Evolutionary conservation across 2,797 vertebrate species (phyloP).

Genomic region (Spea hammondii): DNA sequence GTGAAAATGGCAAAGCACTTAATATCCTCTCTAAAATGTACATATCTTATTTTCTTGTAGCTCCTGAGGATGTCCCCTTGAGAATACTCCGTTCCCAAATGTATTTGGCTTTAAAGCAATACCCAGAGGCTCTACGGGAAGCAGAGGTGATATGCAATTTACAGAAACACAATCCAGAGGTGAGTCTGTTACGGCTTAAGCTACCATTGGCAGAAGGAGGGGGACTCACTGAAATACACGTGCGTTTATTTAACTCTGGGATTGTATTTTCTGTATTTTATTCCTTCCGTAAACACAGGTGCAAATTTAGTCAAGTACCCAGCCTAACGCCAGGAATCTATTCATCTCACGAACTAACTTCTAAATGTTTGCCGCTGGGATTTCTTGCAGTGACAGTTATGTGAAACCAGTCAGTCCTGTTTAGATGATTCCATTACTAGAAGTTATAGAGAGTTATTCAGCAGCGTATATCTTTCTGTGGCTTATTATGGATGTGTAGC

Average conservation of each 20-base stretch:
- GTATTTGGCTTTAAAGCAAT: conserved; percentile 64
- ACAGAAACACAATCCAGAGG: conserved; percentile 76
- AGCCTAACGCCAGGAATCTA: too few species aligned
- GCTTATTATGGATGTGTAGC: too few species aligned
- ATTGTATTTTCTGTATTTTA: too few species aligned
- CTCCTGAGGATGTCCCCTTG: conserved; percentile 70
- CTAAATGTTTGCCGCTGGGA: too few species aligned
- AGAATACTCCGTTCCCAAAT: conserved; percentile 75
- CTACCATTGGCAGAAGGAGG: background rate
- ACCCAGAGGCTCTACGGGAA: conserved; percentile 73
- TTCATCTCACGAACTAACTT: too few species aligned
- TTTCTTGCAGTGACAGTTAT: too few species aligned
- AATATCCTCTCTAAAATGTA: background rate
- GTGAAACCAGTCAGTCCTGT: too few species aligned
- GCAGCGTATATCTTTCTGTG: too few species aligned
- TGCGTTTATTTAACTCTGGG: background rate
- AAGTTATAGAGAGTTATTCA: too few species aligned
- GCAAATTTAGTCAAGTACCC: too few species aligned
- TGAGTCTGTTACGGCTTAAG: conserved; percentile 54
- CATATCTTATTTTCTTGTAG: conserved; percentile 57
- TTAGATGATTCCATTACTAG: too few species aligned
- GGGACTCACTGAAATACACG: background rate
- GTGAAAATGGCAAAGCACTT: background rate
- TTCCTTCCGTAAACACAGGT: too few species aligned
- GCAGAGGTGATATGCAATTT: conserved; percentile 75